Base-by-base conservation (phyloP, 2,888 invertebrate species). In the Cyrtodaria siliqua region DNA sequence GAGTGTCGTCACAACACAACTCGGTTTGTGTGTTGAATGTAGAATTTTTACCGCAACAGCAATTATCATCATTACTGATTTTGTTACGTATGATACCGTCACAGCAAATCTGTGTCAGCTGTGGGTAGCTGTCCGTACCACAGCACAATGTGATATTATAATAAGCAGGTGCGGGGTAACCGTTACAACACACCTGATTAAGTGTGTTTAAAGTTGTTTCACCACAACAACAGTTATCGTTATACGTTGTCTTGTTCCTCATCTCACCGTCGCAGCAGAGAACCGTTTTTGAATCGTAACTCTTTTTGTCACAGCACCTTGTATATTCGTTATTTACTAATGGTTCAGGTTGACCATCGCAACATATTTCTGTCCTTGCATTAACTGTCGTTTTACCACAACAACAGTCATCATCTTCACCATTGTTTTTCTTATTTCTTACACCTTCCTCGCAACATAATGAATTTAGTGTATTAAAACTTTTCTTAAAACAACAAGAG, bases 381-480 rank as follows among this genome's bases (percentile, higher is more conserved):
- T 69, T 69, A 14, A 64, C 55, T n/a, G 78, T 78, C 6, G 69
- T 56, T 12, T 55, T 61, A 20, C 78, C 78, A 61, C 78, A 78
- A 27, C 78, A 78, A 12, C 67, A 63, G 24, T 78, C 78, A 44
- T 78, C 78, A 9, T 72, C 47, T 33, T 29, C 47, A n/a, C n/a
- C n/a, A 20, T 26, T 59, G 23, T 64, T 59, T 26, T 42, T 55
- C 66, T 78, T 78, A 16, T 26, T 23, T 24, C 64, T 47, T 8
- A 78, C 61, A 26, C 63, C 57, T 24, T 63, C 66, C 14, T 64
- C 67, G 38, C 76, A 76, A 38, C 76, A 76, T 14, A 70, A 26
- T 23, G 76, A 71, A n/a, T 42, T 49, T 52, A 70, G 55, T 8
- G 68, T 73, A 61, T 73, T 69, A 47, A 64, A 78, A 29, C 78